Evolutionary conservation across 2,888 invertebrate genomes (phyloP).

Genomic region (Meloe dianella): DNA sequence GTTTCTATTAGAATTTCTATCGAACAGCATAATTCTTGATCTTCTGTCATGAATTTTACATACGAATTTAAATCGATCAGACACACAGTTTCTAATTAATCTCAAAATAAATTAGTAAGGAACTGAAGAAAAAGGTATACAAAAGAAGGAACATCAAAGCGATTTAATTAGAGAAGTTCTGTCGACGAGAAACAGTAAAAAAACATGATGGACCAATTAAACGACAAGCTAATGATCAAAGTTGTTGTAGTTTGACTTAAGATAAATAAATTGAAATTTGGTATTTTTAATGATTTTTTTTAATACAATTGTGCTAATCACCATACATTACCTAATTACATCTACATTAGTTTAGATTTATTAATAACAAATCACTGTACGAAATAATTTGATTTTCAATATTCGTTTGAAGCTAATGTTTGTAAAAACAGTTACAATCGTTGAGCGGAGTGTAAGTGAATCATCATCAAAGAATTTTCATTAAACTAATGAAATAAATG

Average conservation of each 20-base stretch:
- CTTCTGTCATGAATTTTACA: constrained; percentile 16
- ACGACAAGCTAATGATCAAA: neutral
- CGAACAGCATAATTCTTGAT: constrained; percentile 35
- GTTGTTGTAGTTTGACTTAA: neutral
- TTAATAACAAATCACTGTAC: constrained; percentile 34
- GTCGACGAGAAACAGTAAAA: neutral
- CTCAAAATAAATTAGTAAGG: neutral
- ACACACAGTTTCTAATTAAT: neutral
- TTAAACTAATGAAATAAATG: constrained; percentile 54
- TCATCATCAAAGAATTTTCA: constrained; percentile 52
- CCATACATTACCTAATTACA: no score
- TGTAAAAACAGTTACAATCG: constrained; percentile 33
- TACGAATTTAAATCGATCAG: neutral
- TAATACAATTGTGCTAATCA: no score
- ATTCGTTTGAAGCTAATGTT: constrained; percentile 37
- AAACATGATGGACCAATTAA: neutral
- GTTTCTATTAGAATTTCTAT: constrained; percentile 24
- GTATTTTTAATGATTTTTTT: neutral
- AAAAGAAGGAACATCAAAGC: neutral
- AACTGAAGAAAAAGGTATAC: neutral
- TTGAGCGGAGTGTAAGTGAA: constrained; percentile 44
- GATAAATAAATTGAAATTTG: neutral
- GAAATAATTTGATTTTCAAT: constrained; percentile 40
- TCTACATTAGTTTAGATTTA: neutral
- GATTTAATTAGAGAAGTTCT: neutral